These are phyloP conservation scores for Halocynthia aurantium DNA, from an alignment of 23 tunicate species.

Conservation along the genomic window DNA sequence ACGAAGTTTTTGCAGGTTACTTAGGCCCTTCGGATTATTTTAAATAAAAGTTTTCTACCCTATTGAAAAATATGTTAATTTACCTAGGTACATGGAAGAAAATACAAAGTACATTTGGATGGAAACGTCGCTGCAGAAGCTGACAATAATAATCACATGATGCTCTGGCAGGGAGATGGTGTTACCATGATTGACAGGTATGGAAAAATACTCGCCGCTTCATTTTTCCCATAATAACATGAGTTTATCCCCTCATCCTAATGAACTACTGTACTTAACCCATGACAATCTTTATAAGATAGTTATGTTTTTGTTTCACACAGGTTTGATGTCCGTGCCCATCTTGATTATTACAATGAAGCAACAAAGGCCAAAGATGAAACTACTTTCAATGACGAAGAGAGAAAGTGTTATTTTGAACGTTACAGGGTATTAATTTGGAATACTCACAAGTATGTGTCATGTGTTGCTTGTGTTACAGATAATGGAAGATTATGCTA, in stretches of 20 bases:
- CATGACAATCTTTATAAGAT: too few relatives aligned
- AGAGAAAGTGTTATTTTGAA: conserved; percentile 71
- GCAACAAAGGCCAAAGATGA: neutral
- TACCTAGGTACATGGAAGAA: conserved; percentile 80
- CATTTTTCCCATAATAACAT: neutral
- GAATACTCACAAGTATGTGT: conserved; percentile 72
- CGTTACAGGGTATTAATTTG: conserved; percentile 75
- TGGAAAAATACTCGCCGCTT: neutral
- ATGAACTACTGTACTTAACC: too few relatives aligned
- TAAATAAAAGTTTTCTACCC: neutral
- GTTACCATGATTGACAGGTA: conserved; percentile 89
- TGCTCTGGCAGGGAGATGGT: conserved; percentile 95
- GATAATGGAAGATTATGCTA: too few relatives aligned
- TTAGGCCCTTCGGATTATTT: too few relatives aligned
- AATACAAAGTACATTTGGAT: conserved; percentile 53
- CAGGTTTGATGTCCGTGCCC: conserved; percentile 92
- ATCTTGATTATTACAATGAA: conserved; percentile 46
- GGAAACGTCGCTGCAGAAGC: conserved; percentile 41
- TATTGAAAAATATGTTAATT: neutral
- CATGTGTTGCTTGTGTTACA: neutral
- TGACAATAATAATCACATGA: conserved; percentile 60
- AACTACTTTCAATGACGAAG: conserved; percentile 28
- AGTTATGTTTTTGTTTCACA: neutral
- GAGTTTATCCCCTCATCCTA: too few relatives aligned
- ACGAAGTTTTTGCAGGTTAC: conserved; percentile 85